A percentile compares a stretch with the other conserved stretches of the same genome.
Conservation (phyloP, 1,140 invertebrate species). For the Drosophila dunni region DNA sequence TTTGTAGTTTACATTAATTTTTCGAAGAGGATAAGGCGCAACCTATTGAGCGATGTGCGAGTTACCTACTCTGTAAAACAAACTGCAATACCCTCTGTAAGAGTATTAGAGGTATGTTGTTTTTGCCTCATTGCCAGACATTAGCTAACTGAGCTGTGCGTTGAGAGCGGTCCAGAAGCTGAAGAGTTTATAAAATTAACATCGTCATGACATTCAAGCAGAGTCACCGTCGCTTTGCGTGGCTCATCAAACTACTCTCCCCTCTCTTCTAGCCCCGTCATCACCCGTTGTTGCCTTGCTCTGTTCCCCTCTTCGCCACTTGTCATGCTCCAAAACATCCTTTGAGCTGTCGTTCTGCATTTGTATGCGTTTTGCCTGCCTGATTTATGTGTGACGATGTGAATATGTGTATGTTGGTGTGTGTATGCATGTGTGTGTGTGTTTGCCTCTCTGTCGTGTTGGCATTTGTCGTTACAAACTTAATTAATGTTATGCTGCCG, state of each 20-base stretch:
- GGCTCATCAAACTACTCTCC: constrained; percentile 40
- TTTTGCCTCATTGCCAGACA: constrained; percentile 21
- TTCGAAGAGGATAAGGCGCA: too few relatives aligned
- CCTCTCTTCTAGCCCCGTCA: not conserved
- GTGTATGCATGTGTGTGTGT: constrained; percentile 21
- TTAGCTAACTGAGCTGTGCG: constrained; percentile 1
- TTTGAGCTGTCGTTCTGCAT: constrained; percentile 55
- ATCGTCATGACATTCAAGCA: constrained; percentile 74
- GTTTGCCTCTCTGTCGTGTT: constrained; percentile 61
- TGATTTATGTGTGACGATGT: constrained; percentile 63
- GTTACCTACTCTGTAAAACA: not conserved
- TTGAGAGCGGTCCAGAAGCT: constrained; percentile 43
- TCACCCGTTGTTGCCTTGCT: too few relatives aligned
- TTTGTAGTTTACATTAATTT: too few relatives aligned
- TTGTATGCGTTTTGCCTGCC: constrained; percentile 48
- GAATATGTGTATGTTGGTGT: constrained; percentile 12
- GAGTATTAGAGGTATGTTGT: constrained; percentile 16
- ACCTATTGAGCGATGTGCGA: not conserved
- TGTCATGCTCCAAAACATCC: constrained; percentile 56
- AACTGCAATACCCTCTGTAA: not conserved
- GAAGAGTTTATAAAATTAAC: constrained; percentile 83
- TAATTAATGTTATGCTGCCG: constrained; percentile 73
- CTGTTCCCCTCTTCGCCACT: constrained; percentile 9
- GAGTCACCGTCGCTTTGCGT: constrained; percentile 23
- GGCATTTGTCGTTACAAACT: constrained; percentile 73